phyloP scores from a whole-genome alignment of 2,797 vertebrate genomes.

The Thaleichthys pacificus region DNA sequence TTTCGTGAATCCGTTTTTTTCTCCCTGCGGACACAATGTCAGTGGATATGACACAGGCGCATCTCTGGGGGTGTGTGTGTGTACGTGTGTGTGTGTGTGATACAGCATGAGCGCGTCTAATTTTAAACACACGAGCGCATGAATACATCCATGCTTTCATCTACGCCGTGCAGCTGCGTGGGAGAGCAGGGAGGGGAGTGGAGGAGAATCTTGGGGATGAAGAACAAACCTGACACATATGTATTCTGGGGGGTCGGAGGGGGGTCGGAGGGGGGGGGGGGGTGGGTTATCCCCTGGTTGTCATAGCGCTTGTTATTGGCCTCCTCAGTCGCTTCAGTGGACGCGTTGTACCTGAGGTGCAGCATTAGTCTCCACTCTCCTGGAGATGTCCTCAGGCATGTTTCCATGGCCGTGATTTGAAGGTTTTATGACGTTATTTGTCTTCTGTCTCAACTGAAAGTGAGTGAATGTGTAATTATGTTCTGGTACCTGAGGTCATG shows the following conservation, averaged over 20 bases:
- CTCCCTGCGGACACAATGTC: background rate
- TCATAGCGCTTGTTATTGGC: conserved; percentile 50
- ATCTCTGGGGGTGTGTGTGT: background rate
- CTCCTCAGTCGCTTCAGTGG: conserved; percentile 49
- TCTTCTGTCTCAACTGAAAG: conserved; percentile 27
- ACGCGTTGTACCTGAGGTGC: conserved; percentile 47
- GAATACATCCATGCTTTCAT: conserved; percentile 35
- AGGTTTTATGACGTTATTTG: conserved; percentile 53
- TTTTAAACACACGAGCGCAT: conserved; percentile 22
- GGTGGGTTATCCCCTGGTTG: conserved; percentile 53
- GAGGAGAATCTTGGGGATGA: conserved; percentile 39
- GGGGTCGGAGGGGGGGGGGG: background rate
- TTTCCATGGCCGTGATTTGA: conserved; percentile 34
- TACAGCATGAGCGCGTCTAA: conserved; percentile 5
- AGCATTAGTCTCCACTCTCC: background rate
- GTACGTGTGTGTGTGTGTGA: background rate
- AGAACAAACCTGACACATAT: conserved; percentile 45
- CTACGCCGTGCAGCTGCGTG: conserved; percentile 28
- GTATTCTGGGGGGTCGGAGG: conserved; percentile 38
- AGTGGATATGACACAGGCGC: background rate
- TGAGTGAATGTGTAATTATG: conserved; percentile 52
- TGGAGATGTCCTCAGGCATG: conserved; percentile 27
- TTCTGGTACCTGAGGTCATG: conserved; percentile 45
- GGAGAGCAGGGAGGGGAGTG: background rate
- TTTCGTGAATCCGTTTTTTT: background rate